These are phyloP conservation scores for Dendrocopos noguchii DNA, from an alignment of 2,113 vertebrate species.

Conservation along the genomic window DNA sequence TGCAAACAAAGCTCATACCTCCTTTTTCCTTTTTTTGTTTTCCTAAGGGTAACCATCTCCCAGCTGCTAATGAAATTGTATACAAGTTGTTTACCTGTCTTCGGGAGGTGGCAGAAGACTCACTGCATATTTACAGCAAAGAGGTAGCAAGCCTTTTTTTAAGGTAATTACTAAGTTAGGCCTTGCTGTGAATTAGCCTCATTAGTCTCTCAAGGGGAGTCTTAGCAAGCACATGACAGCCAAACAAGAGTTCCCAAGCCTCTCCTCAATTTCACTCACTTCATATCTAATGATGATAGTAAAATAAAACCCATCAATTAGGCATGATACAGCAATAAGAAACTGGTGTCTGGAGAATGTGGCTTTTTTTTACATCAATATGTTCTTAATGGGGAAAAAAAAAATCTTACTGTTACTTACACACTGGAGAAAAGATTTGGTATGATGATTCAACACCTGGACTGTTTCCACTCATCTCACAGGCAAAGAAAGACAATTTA, in stretches of 20 bases:
- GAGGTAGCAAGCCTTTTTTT: not conserved
- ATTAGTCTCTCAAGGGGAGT: not conserved
- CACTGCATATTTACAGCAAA: not conserved
- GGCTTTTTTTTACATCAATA: conserved; percentile 1
- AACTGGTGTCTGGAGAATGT: not conserved
- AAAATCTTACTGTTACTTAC: not conserved
- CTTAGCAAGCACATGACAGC: not conserved
- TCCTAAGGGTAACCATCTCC: not conserved
- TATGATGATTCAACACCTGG: not conserved
- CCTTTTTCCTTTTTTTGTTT: not conserved
- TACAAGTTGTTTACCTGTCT: not conserved
- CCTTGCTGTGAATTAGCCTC: not conserved
- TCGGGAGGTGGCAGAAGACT: not conserved
- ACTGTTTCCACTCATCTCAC: not conserved
- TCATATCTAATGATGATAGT: not conserved
- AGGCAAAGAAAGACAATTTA: not conserved
- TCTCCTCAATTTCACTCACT: not conserved
- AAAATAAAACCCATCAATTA: not conserved
- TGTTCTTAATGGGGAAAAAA: not conserved
- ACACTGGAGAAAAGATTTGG: not conserved
- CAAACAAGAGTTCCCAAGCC: not conserved
- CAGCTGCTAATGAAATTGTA: not conserved
- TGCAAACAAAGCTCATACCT: not conserved
- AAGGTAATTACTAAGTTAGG: not conserved
- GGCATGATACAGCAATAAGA: not conserved